Evolutionary conservation across 1,140 invertebrate species (phyloP).

Genomic region (Globodera rostochiensis): DNA sequence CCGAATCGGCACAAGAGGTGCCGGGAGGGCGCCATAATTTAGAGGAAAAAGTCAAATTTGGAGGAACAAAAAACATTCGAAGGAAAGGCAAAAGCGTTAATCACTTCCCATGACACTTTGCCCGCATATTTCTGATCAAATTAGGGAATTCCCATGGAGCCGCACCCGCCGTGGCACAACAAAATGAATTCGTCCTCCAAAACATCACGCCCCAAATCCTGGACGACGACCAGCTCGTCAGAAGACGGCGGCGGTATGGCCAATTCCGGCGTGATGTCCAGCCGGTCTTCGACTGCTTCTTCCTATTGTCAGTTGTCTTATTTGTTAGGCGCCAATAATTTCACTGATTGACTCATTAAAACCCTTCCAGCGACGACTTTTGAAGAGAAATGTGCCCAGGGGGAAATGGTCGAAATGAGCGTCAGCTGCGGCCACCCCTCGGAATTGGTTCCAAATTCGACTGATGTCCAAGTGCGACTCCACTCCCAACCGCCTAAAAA

Average conservation of each 20-base stretch:
- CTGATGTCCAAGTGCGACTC: background rate
- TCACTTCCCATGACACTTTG: background rate
- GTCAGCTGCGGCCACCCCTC: background rate
- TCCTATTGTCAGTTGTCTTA: background rate
- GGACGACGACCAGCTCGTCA: constrained; percentile 30
- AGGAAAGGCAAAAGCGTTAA: background rate
- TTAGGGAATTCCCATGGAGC: constrained; percentile 1
- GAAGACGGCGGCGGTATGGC: constrained; percentile 20
- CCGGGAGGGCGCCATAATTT: background rate
- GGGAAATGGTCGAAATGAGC: background rate
- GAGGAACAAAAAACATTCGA: background rate
- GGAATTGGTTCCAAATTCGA: background rate
- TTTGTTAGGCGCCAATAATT: background rate
- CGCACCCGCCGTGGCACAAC: background rate
- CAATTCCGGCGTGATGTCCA: background rate
- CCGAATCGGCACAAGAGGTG: constrained; percentile 16
- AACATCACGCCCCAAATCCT: constrained; percentile 15
- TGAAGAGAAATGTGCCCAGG: background rate
- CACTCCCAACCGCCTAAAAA: background rate
- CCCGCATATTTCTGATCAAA: background rate
- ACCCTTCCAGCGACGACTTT: background rate
- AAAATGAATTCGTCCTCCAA: background rate
- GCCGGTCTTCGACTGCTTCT: background rate
- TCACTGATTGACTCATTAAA: background rate
- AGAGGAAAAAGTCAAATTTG: background rate